A percentile compares a stretch with the other conserved stretches of the same genome.
These are phyloP conservation scores for Folsomia candida DNA, from an alignment of 2,888 invertebrate species.

Conservation along the genomic window DNA sequence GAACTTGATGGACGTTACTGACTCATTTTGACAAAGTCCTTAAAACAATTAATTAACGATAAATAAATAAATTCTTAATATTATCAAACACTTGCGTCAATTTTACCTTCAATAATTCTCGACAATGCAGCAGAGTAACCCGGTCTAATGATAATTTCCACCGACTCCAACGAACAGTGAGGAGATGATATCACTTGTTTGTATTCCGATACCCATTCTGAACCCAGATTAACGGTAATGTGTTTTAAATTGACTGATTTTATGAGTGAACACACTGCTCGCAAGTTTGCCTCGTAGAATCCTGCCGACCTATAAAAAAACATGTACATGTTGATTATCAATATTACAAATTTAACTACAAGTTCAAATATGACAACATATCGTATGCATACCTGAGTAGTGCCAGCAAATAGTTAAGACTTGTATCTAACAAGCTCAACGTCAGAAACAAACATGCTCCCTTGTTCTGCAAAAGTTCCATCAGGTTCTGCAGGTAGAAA, in stretches of 20 bases:
- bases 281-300: conserved; percentile 58
- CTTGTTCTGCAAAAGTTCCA: conserved; percentile 59
- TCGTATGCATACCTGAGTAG: too few species aligned
- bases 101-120: conserved; percentile 45
- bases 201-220: conserved; percentile 48
- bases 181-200: conserved; percentile 50
- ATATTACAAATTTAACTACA: too few species aligned
- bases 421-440: conserved; percentile 57
- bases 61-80: conserved; percentile 56
- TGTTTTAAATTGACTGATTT: conserved; percentile 54
- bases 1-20: conserved; percentile 57
- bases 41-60: too few species aligned
- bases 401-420: conserved; percentile 59
- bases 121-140: conserved; percentile 44
- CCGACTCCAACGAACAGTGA: conserved; percentile 50
- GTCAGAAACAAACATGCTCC: conserved; percentile 58
- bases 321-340: too few species aligned
- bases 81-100: conserved; percentile 28
- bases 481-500: conserved; percentile 55
- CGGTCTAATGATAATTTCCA: conserved; percentile 50
- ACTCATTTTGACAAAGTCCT: conserved; percentile 58
- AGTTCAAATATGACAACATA: too few species aligned
- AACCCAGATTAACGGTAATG: conserved; percentile 46
- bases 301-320: conserved; percentile 59
- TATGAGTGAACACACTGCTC: conserved; percentile 59